phyloP scores from a whole-genome alignment of 2,797 vertebrate species.

The Crenichthys baileyi region DNA sequence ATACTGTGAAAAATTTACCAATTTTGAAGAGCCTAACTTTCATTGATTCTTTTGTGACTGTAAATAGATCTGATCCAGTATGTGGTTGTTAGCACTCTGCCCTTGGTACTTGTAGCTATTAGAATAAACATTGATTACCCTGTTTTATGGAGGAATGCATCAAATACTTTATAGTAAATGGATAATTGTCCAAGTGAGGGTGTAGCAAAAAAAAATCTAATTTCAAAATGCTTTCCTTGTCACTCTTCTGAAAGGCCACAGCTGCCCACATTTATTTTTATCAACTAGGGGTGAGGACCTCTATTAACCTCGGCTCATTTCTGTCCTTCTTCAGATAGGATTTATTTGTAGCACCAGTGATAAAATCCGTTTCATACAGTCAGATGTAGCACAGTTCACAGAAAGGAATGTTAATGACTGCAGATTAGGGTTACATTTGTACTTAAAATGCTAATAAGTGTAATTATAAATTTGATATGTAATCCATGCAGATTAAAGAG shows the following conservation, averaged over 20 bases:
- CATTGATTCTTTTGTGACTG: slow-evolving; percentile 13
- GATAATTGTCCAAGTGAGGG: slow-evolving; percentile 34
- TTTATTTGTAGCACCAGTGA: slow-evolving; percentile 40
- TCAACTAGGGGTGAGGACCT: slow-evolving; percentile 51
- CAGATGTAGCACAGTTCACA: slow-evolving; percentile 50
- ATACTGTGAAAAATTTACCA: background rate
- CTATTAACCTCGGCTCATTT: slow-evolving; percentile 61
- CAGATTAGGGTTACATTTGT: slow-evolving; percentile 55
- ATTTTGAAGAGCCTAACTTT: slow-evolving; percentile 32
- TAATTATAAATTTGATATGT: slow-evolving; percentile 55
- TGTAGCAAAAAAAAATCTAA: slow-evolving; percentile 9
- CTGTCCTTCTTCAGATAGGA: slow-evolving; percentile 23
- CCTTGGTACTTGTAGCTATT: slow-evolving; percentile 9
- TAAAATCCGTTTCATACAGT: slow-evolving; percentile 46
- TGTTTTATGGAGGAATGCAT: slow-evolving; percentile 19
- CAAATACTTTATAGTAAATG: slow-evolving; percentile 14
- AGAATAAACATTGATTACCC: slow-evolving; percentile 5
- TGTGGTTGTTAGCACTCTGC: slow-evolving; percentile 15
- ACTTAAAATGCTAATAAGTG: slow-evolving; percentile 69
- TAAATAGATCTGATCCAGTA: slow-evolving; percentile 30
- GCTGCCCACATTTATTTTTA: slow-evolving; percentile 42
- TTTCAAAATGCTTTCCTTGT: slow-evolving; percentile 28
- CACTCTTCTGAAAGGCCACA: slow-evolving; percentile 22
- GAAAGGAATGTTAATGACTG: slow-evolving; percentile 49
- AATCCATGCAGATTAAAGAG: slow-evolving; percentile 41